Conservation (phyloP, 2,888 invertebrate genomes). For the Pseudeuparius sepicola region DNA sequence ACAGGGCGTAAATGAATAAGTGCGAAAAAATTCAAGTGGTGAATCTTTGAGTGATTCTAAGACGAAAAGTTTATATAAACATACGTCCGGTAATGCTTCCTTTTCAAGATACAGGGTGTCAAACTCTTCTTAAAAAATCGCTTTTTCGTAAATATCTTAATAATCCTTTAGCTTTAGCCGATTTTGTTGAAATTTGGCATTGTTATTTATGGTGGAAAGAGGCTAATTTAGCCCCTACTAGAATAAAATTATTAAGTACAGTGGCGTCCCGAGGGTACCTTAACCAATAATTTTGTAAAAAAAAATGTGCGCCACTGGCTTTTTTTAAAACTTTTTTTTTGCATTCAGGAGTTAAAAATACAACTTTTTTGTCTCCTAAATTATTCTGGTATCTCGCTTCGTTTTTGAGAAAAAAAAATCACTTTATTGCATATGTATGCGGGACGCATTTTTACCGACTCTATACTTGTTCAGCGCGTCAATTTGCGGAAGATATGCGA, state of each 20-base stretch:
- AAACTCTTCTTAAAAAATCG: background rate
- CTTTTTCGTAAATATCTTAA: slow-evolving; percentile 2
- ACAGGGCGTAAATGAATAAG: too few relatives aligned
- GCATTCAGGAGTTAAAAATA: background rate
- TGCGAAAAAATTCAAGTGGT: too few relatives aligned
- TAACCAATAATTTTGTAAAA: background rate
- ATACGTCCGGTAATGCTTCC: background rate
- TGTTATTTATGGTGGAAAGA: background rate
- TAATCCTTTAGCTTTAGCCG: background rate
- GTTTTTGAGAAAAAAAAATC: too few relatives aligned
- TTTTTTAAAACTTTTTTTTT: background rate
- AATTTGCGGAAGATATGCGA: too few relatives aligned
- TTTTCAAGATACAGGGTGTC: slow-evolving; percentile 2
- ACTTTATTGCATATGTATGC: too few relatives aligned
- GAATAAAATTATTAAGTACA: background rate
- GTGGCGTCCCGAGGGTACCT: slow-evolving; percentile 1
- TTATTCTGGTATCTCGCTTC: too few relatives aligned
- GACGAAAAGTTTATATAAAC: background rate
- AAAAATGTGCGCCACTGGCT: slow-evolving; percentile 3
- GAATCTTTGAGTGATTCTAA: too few relatives aligned
- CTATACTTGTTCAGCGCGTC: too few relatives aligned
- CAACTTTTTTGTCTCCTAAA: slow-evolving; percentile 2
- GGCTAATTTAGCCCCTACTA: background rate
- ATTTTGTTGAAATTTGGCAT: slow-evolving; percentile 1
- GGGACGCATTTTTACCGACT: too few relatives aligned